Base-by-base conservation (phyloP, 2,797 vertebrate genomes). In the Acanthiza pusilla region DNA sequence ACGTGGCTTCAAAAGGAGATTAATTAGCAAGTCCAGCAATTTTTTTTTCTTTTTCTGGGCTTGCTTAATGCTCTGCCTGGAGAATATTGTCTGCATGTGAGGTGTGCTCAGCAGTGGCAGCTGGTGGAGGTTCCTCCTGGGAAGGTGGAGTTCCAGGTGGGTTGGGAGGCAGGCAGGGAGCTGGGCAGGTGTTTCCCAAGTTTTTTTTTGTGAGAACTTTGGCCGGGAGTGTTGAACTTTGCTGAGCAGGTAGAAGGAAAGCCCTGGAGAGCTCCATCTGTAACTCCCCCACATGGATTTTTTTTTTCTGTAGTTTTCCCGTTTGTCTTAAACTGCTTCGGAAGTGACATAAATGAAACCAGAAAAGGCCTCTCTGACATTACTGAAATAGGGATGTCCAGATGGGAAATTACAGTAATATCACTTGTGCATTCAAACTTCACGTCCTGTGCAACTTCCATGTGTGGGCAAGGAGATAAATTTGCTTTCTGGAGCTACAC, bases 341-440 rank as follows among this genome's bases (percentile, higher is more conserved):
- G 88, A 93, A 97, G 72, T 88, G 66, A 80, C 62, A 78, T 88
- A 92, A 96, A 80, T 74, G 77, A 88, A 96, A 87, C 40, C 87
- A 89, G 92, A 94, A 95, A 92, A 83, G 72, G 61, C 57, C 55
- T 81, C 58, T 94, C 58, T 84, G 80, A 60, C 76, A 86, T 83
- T 83, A 83, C 85, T 60, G 88, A 88, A 94, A 73, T 88, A 89
- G 70, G 76, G 73, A 80, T 88, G 89, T 68, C 89, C 93, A 92
- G 85, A 74, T 94, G 82, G 78, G 82, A 94, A 92, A 94, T 96
- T 90, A 91, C 62, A 81, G 66, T 60, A 90, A 66, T 88, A 55
- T n/a, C 92, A 90, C 48, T 91, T 66, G 75, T 66, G 51, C 70
- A 53, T 84, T 91, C 67, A 40, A 70, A 86, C 67, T 96, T 85